Base-by-base conservation (phyloP, 2,888 invertebrate species). In the Agonopterix subpropinquella region DNA sequence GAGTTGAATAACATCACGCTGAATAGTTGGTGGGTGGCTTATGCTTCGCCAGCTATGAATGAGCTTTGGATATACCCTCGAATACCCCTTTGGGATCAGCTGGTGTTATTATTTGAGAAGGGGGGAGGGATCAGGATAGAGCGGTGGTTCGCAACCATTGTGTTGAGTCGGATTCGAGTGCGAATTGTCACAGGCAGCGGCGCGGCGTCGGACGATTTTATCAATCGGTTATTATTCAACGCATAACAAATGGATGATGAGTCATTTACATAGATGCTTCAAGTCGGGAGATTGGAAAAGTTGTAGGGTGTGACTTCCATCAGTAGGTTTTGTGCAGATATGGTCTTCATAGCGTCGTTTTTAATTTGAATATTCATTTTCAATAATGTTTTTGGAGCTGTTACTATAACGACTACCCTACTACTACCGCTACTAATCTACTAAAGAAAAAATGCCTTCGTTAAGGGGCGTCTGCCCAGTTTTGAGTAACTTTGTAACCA, bases 121-220 rank as follows among this genome's bases (percentile, higher is more conserved):
- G 69, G 63, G 68, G 58, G 54, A 57, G 50, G 57, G 73, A 47
- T 62, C 78, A 59, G 47, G 45, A 45, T 65, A 65, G 54, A 49
- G 51, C 77, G 82, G 83, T 67, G 62, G 62, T 64, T 53, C 13
- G 39, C 54, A 59, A 68, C 77, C 71, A 81, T 83, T 83, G 83
- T 75, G 70, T 72, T 72, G 67, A 74, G 71, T 78, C 69, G 72
- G 75, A 78, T 80, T 77, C 71, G 77, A 83, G 80, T 81, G 80
- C 77, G 80, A 81, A 82, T 83, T 82, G 83, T 84, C 83, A 82
- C 77, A 80, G 77, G 68, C 83, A 81, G 79, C 53, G 62, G 55
- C 61, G 55, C 61, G 28, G 28, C 28, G 62, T 67, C 69, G 72
- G 73, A 68, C 67, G 80, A 78, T 80, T 82, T 80, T 80, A 81